Evolutionary conservation across 2,888 invertebrate species (phyloP), one percentile per base, ranked within the genome.

Genomic region (Cyclophora albipunctata): DNA sequence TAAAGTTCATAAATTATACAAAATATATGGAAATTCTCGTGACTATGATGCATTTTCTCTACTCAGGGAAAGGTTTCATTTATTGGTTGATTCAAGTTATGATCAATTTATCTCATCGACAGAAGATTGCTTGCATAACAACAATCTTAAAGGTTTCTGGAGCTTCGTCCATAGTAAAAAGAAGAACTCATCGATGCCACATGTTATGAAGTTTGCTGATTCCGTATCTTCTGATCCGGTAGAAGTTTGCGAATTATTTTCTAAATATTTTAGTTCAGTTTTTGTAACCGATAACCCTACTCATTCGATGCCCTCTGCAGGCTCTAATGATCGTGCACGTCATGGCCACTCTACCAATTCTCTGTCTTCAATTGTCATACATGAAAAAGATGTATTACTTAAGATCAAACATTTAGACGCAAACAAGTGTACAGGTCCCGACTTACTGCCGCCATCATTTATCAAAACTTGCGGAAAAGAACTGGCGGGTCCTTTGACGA

Each of bases 231-330:
- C 42, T 20, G 20, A 42, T 42, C 7, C 4, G 3, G 6, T 42
- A 2, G 34, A 7, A 2, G 37, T 52, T 3, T 49, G 49, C 42
- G 41, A 46, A 6, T 35, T 52, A 3, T 52, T 52, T 40, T 40
- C 52, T 2, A 3, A 34, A 20, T 46, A 52, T 49, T 46, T 49
- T 42, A 3, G 42, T 3, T 52, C 52, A 3, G 49, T 49, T n/a
- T 52, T 44, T 37, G 37, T 45, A n/a, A 42, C 37, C 5, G 37
- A 37, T 37, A 37, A 37, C 5, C 5, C 37, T 37, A 5, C 37
- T 5, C 4, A 37, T 4, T 5, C 37, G 3, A 37, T 3, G 4
- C 37, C 37, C 37, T 37, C 37, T 4, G 37, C 37, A 37, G 4
- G 4, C 5, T 4, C 3, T 5, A 4, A 37, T 37, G 37, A 37